These are phyloP conservation scores for Callimorpha dominula DNA, from an alignment of 2,888 invertebrate genomes.

Conservation along the genomic window DNA sequence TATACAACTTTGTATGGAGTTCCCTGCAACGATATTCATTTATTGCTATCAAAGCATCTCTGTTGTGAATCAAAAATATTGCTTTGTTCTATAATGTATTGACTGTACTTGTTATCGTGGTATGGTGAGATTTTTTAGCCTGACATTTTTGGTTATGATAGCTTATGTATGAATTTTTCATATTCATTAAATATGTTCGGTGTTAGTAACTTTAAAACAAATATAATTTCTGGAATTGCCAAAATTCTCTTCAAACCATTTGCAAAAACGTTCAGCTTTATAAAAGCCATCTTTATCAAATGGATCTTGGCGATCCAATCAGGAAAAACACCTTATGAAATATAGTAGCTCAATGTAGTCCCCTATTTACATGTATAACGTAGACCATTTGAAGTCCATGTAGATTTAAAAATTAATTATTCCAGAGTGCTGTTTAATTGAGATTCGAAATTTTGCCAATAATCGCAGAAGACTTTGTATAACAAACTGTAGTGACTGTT, in stretches of 20 bases:
- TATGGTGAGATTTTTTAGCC: too few species aligned
- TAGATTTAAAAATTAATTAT: constrained; percentile 26
- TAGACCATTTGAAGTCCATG: constrained; percentile 19
- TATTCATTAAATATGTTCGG: too few species aligned
- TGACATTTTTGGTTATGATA: too few species aligned
- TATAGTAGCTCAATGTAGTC: background rate
- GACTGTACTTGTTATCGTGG: background rate
- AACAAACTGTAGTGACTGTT: constrained; percentile 19
- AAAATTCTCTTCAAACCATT: background rate
- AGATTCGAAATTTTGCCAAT: constrained; percentile 10
- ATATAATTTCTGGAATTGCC: too few species aligned
- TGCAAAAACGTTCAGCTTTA: background rate
- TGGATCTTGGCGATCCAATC: background rate
- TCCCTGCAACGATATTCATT: constrained; percentile 10
- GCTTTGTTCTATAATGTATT: background rate
- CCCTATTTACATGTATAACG: constrained; percentile 13
- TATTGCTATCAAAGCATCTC: constrained; percentile 5
- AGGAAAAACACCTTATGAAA: background rate
- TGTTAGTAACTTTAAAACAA: too few species aligned
- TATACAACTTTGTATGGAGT: constrained; percentile 10
- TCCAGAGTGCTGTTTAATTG: constrained; percentile 11
- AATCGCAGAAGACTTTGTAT: constrained; percentile 23
- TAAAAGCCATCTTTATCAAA: background rate
- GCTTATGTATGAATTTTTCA: too few species aligned
- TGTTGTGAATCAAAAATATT: background rate